Evolutionary conservation across 1,140 invertebrate species (phyloP), one percentile per base, ranked within the genome.

Genomic region (Neodiprion lecontei): DNA sequence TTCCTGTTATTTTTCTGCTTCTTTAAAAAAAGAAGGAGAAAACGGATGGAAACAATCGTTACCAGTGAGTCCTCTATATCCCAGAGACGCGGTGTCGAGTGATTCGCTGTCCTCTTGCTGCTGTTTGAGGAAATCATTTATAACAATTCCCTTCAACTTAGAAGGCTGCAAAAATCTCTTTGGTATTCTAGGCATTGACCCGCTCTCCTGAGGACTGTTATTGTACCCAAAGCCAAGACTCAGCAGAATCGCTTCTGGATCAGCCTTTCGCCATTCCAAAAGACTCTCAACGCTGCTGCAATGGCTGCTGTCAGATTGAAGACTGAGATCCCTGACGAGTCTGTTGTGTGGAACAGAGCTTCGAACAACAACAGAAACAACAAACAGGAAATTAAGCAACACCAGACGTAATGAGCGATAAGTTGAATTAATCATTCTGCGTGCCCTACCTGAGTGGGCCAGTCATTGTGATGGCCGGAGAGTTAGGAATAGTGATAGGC

Each of bases 201-300:
- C 92, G 68, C 79, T 84, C 8, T 87, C 83, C 61, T 83, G 83
- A 0, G 81, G 81, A 73, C 80, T 82, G 21, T n/a, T 79, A 0
- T 83, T 17, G 49, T 86, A 85, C 70, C 89, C 87, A 88, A 95
- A 94, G n/a, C 92, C 94, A 70, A 94, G 87, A 67, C 91, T 91
- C 23, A 95, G 78, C 7, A 95, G 84, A 48, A 95, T 91, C 67
- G 93, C 93, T 85, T 95, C 93, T 1, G 94, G 94, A 88, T 95
- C 94, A 5, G 93, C 92, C 80, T 90, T 91, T 72, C 94, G 88
- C 9, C 92, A 87, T 78, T 94, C 94, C 75, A 95, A 83, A 67
- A 95, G 89, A 82, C 93, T 94, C 82, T 95, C 92, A 12, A 95
- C 92, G 81, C 93, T 94, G 70, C 92, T 93, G 75, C 92, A 93